These are phyloP conservation scores for Thelaira solivaga DNA, from an alignment of 2,888 invertebrate genomes.

Conservation along the genomic window DNA sequence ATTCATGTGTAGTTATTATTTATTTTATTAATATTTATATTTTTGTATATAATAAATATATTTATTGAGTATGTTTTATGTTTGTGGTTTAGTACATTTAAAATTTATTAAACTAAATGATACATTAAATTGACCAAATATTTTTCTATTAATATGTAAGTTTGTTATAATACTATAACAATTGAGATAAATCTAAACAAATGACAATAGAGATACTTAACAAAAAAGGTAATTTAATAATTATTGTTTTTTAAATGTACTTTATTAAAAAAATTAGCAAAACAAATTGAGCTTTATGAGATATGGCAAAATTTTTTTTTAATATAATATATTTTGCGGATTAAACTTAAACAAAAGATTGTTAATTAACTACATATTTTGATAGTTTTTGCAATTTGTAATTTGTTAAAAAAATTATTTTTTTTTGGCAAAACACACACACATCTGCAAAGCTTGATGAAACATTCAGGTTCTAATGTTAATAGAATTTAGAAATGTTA, in stretches of 20 bases:
- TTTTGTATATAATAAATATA: constrained; percentile 48
- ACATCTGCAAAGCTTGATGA: too few species aligned
- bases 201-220: constrained; percentile 15
- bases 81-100: constrained; percentile 29
- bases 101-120: constrained; percentile 46
- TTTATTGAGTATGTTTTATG: constrained; percentile 47
- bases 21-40: constrained; percentile 1
- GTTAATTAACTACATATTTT: too few species aligned
- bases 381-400: too few species aligned
- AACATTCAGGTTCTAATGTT: too few species aligned
- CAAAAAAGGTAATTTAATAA: constrained; percentile 7
- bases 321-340: too few species aligned
- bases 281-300: neutral
- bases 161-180: too few species aligned
- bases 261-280: neutral
- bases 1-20: neutral
- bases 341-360: too few species aligned
- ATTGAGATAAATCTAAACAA: neutral
- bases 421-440: too few species aligned
- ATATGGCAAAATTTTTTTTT: too few species aligned
- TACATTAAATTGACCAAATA: constrained; percentile 49
- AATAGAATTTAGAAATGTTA: too few species aligned
- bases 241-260: neutral
- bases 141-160: neutral
- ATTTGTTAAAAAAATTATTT: too few species aligned